These are phyloP conservation scores for Rhombomys opimus DNA, from an alignment of 2,113 vertebrate genomes.

Conservation along the genomic window DNA sequence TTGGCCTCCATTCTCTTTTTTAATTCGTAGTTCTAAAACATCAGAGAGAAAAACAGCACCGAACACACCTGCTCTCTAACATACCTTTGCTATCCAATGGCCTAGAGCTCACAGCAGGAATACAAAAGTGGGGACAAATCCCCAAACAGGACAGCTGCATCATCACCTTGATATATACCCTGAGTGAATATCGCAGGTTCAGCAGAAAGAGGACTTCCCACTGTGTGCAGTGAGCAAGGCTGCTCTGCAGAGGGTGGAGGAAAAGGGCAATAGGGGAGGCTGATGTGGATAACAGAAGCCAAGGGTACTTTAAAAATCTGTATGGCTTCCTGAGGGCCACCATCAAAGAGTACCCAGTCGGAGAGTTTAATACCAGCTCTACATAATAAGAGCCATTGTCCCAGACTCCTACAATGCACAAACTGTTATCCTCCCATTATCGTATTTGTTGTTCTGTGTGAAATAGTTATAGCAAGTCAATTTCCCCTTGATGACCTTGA, in stretches of 20 bases:
- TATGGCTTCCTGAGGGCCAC: background rate
- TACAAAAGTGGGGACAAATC: background rate
- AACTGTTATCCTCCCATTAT: background rate
- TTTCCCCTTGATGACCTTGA: background rate
- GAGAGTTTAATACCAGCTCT: background rate
- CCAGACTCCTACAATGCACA: background rate
- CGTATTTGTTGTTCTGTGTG: slow-evolving; percentile 4
- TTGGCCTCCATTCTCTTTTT: background rate
- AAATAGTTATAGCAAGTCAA: slow-evolving; percentile 15
- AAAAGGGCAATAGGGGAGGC: background rate
- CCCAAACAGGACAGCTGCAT: slow-evolving; percentile 5
- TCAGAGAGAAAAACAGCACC: background rate
- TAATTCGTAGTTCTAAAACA: slow-evolving; percentile 9
- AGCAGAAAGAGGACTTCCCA: slow-evolving; percentile 52
- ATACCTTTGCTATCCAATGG: background rate
- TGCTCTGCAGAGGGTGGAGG: slow-evolving; percentile 36
- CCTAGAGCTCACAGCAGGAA: background rate
- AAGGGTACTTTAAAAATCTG: background rate
- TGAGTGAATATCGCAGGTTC: slow-evolving; percentile 49
- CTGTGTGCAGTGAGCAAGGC: slow-evolving; percentile 48
- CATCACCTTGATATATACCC: slow-evolving; percentile 20
- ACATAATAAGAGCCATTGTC: background rate
- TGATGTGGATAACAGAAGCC: background rate
- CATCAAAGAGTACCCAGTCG: background rate
- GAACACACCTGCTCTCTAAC: slow-evolving; percentile 40